These are phyloP conservation scores for Pangasius sanitwongsei DNA, from an alignment of 2,797 vertebrate genomes.

Conservation along the genomic window DNA sequence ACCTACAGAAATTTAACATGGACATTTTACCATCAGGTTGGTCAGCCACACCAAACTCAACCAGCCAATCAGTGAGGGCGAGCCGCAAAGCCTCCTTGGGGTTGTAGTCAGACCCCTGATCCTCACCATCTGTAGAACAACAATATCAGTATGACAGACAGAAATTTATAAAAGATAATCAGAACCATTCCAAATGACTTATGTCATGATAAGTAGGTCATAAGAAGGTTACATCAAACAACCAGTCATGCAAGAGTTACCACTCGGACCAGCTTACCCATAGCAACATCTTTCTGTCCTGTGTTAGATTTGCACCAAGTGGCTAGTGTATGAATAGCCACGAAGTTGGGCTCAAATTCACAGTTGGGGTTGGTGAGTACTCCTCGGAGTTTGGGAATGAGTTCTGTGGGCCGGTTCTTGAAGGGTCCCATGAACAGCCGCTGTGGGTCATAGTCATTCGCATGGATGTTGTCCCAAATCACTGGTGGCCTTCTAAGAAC, in stretches of 20 bases:
- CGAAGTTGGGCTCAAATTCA: constrained; percentile 96
- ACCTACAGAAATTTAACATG: background rate
- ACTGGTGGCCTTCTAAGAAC: constrained; percentile 91
- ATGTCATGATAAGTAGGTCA: background rate
- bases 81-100: constrained; percentile 89
- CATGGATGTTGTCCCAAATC: constrained; percentile 99
- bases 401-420: constrained; percentile 91
- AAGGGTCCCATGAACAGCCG: constrained; percentile 93
- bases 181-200: background rate
- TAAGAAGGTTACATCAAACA: background rate
- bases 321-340: constrained; percentile 93
- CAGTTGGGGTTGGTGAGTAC: constrained; percentile 98
- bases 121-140: constrained; percentile 78
- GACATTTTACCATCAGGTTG: constrained; percentile 68
- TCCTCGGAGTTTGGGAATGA: constrained; percentile 90
- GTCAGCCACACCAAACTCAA: constrained; percentile 83
- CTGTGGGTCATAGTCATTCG: constrained; percentile 98
- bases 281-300: constrained; percentile 85
- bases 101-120: constrained; percentile 89
- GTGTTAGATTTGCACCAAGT: constrained; percentile 92
- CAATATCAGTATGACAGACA: background rate
- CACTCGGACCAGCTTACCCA: constrained; percentile 79
- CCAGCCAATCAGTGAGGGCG: constrained; percentile 92
- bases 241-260: background rate
- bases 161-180: background rate